A percentile compares a stretch with the other conserved stretches of the same genome.
These are phyloP conservation scores for Plecturocebus donacophilus DNA, from an alignment of 2,113 vertebrate genomes.

Conservation along the genomic window DNA sequence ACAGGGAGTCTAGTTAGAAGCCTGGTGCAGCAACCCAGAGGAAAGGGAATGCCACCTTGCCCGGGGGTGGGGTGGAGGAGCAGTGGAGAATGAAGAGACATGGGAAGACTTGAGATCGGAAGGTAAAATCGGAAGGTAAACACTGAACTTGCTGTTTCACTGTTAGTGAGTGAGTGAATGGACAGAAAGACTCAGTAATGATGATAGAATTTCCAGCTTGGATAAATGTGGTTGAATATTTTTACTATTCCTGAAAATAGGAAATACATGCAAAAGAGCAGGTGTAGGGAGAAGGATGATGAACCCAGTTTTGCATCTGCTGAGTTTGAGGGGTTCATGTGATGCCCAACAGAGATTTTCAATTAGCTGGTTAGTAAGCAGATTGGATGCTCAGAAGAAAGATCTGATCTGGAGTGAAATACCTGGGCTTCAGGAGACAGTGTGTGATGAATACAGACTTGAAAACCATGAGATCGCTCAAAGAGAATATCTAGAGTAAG, in stretches of 20 bases:
- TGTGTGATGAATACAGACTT: background rate
- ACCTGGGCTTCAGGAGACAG: background rate
- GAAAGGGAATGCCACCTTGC: background rate
- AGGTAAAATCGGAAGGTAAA: background rate
- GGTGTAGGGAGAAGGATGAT: background rate
- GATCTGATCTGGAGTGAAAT: background rate
- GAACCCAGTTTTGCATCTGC: background rate
- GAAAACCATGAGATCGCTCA: background rate
- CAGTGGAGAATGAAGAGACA: background rate
- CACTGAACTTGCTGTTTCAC: background rate
- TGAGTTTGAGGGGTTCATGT: background rate
- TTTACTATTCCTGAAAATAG: background rate
- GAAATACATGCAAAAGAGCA: background rate
- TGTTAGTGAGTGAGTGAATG: background rate
- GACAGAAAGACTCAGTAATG: background rate
- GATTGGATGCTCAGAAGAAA: background rate
- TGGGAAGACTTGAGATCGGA: background rate
- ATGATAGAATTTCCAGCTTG: background rate
- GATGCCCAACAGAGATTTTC: background rate
- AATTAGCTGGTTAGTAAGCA: background rate
- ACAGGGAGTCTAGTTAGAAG: background rate
- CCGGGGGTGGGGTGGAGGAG: too few species aligned
- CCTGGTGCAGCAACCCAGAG: too few species aligned
- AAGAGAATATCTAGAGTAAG: background rate
- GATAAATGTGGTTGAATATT: background rate